Evolutionary conservation across 2,113 vertebrate species (phyloP).

Genomic region (Trogon surrucura): DNA sequence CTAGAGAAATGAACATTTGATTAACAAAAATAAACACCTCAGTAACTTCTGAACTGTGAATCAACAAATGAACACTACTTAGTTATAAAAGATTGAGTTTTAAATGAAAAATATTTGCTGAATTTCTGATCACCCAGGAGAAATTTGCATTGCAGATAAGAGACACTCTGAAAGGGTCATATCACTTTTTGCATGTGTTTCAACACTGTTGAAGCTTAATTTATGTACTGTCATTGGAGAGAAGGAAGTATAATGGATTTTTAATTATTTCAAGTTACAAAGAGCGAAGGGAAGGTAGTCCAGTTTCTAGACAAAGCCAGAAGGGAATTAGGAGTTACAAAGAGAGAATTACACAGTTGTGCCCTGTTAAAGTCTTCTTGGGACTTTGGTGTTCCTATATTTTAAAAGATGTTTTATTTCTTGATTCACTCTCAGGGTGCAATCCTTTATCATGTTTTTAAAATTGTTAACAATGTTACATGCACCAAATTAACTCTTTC

Average conservation of each 20-base stretch:
- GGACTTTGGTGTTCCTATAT: background rate
- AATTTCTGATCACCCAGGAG: constrained; percentile 3
- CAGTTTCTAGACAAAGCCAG: constrained; percentile 12
- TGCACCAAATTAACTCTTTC: background rate
- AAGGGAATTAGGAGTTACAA: background rate
- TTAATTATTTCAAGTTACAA: constrained; percentile 67
- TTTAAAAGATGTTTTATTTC: background rate
- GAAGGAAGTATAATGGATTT: constrained; percentile 59
- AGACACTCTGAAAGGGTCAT: constrained; percentile 37
- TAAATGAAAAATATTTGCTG: constrained; percentile 44
- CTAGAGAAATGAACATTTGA: background rate
- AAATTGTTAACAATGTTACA: background rate
- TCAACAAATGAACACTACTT: constrained; percentile 46
- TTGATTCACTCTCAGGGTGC: background rate
- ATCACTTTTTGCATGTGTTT: constrained; percentile 22
- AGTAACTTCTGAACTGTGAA: constrained; percentile 49
- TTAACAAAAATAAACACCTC: constrained; percentile 45
- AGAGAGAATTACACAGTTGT: background rate
- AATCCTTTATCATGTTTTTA: background rate
- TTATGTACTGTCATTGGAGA: constrained; percentile 59
- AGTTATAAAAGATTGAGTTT: constrained; percentile 16
- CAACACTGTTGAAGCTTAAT: constrained; percentile 56
- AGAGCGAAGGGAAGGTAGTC: constrained; percentile 24
- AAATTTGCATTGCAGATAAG: constrained; percentile 68
- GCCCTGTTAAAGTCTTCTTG: background rate